Percentiles rank a stretch among this genome's conserved stretches.
phyloP scores from a whole-genome alignment of 1,140 invertebrate species.

The Drosophila melanica region DNA sequence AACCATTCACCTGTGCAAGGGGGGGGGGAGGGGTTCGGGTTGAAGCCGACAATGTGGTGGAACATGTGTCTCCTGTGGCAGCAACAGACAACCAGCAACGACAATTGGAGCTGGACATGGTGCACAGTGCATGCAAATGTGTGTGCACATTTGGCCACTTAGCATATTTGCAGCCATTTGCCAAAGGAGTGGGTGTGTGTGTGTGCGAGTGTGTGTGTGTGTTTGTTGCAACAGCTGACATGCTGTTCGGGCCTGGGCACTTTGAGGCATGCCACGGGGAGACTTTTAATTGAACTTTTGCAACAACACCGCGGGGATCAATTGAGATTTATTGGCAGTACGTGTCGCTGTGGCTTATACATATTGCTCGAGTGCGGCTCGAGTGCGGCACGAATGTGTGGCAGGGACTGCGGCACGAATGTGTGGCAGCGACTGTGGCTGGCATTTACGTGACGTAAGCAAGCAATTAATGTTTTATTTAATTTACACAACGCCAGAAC shows the following conservation, averaged over 20 bases:
- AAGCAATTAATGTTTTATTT: constrained; percentile 71
- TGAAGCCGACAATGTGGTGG: constrained; percentile 13
- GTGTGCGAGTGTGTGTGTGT: constrained; percentile 2
- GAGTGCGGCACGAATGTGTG: neutral
- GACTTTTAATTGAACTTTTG: constrained; percentile 73
- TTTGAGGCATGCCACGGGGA: constrained; percentile 30
- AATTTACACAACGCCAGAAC: constrained; percentile 49
- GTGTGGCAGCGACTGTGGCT: constrained; percentile 5
- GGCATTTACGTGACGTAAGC: constrained; percentile 41
- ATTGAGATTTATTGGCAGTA: constrained; percentile 75
- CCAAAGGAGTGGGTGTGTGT: constrained; percentile 5
- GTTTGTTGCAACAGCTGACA: constrained; percentile 17
- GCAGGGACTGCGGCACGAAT: constrained; percentile 4
- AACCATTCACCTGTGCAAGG: constrained; percentile 2
- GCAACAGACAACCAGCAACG: neutral
- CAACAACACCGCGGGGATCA: constrained; percentile 70
- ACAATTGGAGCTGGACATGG: constrained; percentile 1
- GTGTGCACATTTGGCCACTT: constrained; percentile 45
- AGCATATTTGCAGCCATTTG: constrained; percentile 39
- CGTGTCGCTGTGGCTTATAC: constrained; percentile 57
- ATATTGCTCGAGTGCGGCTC: constrained; percentile 1
- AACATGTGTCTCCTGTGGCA: constrained; percentile 18
- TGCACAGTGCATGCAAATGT: constrained; percentile 43
- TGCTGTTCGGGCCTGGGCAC: constrained; percentile 17
- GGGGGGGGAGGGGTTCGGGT: too few relatives aligned